Conservation (phyloP, 1,140 invertebrate species). For the Cydia strobilella region DNA sequence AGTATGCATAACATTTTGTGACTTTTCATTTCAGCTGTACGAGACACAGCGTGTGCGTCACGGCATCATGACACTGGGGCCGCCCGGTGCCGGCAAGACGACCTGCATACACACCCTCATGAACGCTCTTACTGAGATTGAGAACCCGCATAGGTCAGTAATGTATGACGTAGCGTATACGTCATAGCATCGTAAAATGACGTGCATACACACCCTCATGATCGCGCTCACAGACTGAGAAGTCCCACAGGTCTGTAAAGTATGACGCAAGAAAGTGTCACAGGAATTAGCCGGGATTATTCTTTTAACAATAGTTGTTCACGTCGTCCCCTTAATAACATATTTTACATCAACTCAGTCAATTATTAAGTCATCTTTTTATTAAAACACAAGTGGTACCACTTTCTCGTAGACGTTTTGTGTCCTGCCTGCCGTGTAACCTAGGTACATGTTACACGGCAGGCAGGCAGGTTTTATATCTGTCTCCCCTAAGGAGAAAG, state of each 20-base stretch:
- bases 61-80: conserved; percentile 98
- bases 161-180: conserved; percentile 89
- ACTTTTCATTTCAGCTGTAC: conserved; percentile 85
- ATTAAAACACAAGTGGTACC: no score
- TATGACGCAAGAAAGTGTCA: no score
- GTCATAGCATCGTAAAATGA: conserved; percentile 97
- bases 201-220: conserved; percentile 97
- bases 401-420: no score
- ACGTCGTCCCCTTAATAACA: no score
- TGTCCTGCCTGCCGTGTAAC: no score
- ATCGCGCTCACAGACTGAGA: conserved; percentile 92
- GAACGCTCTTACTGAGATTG: conserved; percentile 93
- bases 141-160: conserved; percentile 87
- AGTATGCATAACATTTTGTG: background rate
- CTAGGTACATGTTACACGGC: no score
- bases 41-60: conserved; percentile 97
- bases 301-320: no score
- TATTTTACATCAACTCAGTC: no score
- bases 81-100: conserved; percentile 97
- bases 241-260: conserved; percentile 85
- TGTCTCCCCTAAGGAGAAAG: no score
- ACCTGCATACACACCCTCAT: conserved; percentile 97
- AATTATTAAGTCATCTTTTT: no score
- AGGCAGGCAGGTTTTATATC: background rate
- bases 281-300: no score